Evolutionary conservation across 2,888 invertebrate genomes (phyloP).

Genomic region (Leistus spinibarbis): DNA sequence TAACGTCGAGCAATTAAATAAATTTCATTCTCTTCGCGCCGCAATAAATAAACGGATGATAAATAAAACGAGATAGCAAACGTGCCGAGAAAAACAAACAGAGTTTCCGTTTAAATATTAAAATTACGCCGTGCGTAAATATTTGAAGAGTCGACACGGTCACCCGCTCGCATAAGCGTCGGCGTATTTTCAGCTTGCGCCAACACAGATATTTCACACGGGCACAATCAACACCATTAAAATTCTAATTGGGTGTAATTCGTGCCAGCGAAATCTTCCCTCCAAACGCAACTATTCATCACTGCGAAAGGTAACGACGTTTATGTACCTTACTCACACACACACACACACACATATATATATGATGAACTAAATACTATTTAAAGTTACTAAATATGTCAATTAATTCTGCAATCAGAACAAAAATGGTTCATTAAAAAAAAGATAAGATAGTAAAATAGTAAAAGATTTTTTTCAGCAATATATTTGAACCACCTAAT

Average conservation of each 20-base stretch:
- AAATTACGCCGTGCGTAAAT: slow-evolving; percentile 38
- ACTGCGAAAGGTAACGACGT: too few relatives aligned
- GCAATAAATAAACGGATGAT: slow-evolving; percentile 39
- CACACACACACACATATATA: too few relatives aligned
- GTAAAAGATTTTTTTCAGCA: neutral
- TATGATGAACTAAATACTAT: too few relatives aligned
- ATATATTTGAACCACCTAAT: neutral
- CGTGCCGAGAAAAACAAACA: slow-evolving; percentile 39
- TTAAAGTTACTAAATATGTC: too few relatives aligned
- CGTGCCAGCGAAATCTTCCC: neutral
- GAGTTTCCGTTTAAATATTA: slow-evolving; percentile 37
- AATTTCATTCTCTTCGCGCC: slow-evolving; percentile 34
- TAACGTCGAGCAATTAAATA: slow-evolving; percentile 33
- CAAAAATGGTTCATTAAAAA: too few relatives aligned
- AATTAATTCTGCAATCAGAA: too few relatives aligned
- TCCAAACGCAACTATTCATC: neutral
- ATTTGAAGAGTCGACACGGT: slow-evolving; percentile 35
- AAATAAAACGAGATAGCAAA: slow-evolving; percentile 38
- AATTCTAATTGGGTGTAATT: slow-evolving; percentile 38
- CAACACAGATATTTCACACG: slow-evolving; percentile 26
- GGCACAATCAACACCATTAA: slow-evolving; percentile 35
- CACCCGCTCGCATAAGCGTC: slow-evolving; percentile 30
- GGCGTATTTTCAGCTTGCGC: slow-evolving; percentile 37
- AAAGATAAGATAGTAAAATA: too few relatives aligned
- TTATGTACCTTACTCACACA: too few relatives aligned